phyloP scores from a whole-genome alignment of 2,888 invertebrate genomes.

The Buathra laborator region DNA sequence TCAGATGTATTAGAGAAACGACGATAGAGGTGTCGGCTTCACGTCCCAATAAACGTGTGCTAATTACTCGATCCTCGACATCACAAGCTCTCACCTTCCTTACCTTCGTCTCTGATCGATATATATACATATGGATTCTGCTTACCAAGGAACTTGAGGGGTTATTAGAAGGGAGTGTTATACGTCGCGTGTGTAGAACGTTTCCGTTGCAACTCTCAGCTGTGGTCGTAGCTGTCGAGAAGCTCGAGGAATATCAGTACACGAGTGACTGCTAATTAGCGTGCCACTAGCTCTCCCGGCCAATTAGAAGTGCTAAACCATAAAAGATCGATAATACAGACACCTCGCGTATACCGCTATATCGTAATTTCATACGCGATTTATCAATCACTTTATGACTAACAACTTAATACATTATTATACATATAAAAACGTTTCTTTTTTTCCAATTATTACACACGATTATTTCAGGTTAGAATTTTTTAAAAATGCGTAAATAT shows the following conservation, averaged over 20 bases:
- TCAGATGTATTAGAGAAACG: neutral
- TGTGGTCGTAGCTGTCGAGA: constrained; percentile 25
- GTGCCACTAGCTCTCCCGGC: constrained; percentile 12
- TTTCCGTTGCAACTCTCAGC: constrained; percentile 18
- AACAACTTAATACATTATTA: neutral
- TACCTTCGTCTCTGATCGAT: constrained; percentile 22
- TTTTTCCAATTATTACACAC: neutral
- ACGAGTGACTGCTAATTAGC: constrained; percentile 40
- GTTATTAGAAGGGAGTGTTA: constrained; percentile 25
- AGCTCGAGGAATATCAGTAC: constrained; percentile 31
- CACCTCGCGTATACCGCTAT: neutral
- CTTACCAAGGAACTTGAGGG: constrained; percentile 8
- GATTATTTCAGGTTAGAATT: neutral
- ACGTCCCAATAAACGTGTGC: constrained; percentile 34
- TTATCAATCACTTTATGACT: neutral
- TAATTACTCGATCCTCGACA: constrained; percentile 28
- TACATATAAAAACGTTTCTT: neutral
- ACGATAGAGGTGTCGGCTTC: constrained; percentile 29
- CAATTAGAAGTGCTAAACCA: constrained; percentile 27
- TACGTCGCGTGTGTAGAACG: constrained; percentile 29
- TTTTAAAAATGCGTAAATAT: neutral
- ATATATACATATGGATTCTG: constrained; percentile 17
- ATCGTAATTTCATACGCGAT: neutral
- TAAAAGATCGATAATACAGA: constrained; percentile 23
- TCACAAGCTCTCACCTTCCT: neutral